Evolutionary conservation across 1,140 invertebrate species (phyloP).

Genomic region (Argopecten irradians): DNA sequence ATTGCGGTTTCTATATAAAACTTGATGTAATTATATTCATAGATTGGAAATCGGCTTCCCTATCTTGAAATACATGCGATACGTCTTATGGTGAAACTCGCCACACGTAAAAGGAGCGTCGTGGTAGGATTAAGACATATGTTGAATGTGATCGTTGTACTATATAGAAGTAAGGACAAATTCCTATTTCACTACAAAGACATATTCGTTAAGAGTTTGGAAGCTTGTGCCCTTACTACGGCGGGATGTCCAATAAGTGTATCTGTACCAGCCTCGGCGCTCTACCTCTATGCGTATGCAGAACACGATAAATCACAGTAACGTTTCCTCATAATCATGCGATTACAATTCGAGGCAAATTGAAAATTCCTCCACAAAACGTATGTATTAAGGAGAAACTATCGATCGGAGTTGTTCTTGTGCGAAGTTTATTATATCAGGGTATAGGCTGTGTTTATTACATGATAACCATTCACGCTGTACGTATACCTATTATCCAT

Average conservation of each 20-base stretch:
- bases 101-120: too few relatives aligned
- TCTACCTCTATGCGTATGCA: not conserved
- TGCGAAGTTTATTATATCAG: slow-evolving; percentile 5
- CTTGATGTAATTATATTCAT: not conserved
- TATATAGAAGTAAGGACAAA: not conserved
- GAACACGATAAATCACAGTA: not conserved
- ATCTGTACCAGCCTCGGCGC: not conserved
- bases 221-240: not conserved
- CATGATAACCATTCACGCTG: not conserved
- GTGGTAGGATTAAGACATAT: not conserved
- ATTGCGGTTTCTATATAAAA: not conserved
- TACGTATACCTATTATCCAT: too few relatives aligned
- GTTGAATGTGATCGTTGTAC: too few relatives aligned
- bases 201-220: not conserved
- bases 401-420: not conserved
- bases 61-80: not conserved
- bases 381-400: not conserved
- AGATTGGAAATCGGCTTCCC: slow-evolving; percentile 4
- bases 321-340: slow-evolving; percentile 7
- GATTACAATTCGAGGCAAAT: slow-evolving; percentile 17
- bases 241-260: not conserved
- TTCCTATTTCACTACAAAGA: not conserved
- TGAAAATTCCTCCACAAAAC: slow-evolving; percentile 3
- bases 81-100: too few relatives aligned
- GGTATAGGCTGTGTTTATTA: not conserved